These are phyloP conservation scores for Heliocidaris erythrogramma DNA, from an alignment of 35 echinoderm and acorn worm species.

Conservation along the genomic window DNA sequence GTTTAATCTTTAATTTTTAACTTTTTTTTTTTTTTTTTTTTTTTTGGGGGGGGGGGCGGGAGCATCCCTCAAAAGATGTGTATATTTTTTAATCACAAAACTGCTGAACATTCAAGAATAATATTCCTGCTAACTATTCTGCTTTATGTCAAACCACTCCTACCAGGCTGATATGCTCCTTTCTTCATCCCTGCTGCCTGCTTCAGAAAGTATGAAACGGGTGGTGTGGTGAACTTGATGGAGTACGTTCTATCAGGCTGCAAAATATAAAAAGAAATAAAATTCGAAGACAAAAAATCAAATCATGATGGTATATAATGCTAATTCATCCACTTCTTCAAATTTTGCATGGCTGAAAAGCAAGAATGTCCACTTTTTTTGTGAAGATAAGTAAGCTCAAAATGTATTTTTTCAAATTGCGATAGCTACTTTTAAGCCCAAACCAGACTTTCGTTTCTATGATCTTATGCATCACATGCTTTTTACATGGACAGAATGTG, in stretches of 20 bases:
- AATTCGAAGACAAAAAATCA: neutral
- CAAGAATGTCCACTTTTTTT: neutral
- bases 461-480: no score
- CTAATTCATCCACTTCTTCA: neutral
- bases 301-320: neutral
- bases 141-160: neutral
- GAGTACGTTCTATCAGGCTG: slow-evolving; percentile 86
- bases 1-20: no score
- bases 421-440: no score
- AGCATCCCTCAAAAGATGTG: no score
- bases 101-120: no score
- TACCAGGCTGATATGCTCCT: slow-evolving; percentile 80
- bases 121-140: no score
- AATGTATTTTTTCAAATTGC: neutral
- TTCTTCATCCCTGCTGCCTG: slow-evolving; percentile 81
- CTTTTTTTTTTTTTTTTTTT: no score
- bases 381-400: neutral
- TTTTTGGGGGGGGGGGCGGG: no score
- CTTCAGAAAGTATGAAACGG: slow-evolving; percentile 86
- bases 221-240: slow-evolving; percentile 78
- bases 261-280: neutral
- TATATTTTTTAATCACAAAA: no score
- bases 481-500: no score
- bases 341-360: neutral
- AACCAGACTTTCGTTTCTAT: no score